Conservation (phyloP, 2,888 invertebrate genomes). For the Calliphora vomitoria region DNA sequence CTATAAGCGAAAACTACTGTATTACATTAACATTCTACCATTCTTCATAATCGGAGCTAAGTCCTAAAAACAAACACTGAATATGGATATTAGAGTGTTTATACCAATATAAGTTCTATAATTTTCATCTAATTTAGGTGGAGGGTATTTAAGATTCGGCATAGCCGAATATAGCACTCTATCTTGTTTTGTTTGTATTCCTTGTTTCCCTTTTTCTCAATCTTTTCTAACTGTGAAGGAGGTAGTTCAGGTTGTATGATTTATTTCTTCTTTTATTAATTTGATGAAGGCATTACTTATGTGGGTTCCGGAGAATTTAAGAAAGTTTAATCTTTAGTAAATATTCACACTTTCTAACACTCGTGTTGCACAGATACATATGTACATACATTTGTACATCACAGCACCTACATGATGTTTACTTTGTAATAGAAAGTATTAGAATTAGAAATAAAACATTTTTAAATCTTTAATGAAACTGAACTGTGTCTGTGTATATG, state of each 20-base stretch:
- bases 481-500: no score
- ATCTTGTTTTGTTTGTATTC: background rate
- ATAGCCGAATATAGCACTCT: no score
- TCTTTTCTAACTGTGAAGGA: no score
- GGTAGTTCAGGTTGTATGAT: background rate
- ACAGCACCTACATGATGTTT: background rate
- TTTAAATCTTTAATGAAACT: background rate
- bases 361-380: background rate
- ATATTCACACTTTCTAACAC: background rate
- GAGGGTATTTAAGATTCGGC: no score
- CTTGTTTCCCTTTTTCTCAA: no score
- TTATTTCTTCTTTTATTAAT: constrained; percentile 3
- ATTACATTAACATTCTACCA: no score
- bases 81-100: no score
- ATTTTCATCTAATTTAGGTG: no score
- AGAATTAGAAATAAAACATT: background rate
- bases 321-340: background rate
- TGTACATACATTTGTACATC: background rate
- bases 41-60: no score
- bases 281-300: constrained; percentile 1
- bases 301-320: background rate
- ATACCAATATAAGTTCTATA: no score
- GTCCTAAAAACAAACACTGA: no score
- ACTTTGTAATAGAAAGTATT: background rate
- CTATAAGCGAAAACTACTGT: no score